These are phyloP conservation scores for Thymallus thymallus DNA, from an alignment of 2,113 vertebrate species.

Conservation along the genomic window DNA sequence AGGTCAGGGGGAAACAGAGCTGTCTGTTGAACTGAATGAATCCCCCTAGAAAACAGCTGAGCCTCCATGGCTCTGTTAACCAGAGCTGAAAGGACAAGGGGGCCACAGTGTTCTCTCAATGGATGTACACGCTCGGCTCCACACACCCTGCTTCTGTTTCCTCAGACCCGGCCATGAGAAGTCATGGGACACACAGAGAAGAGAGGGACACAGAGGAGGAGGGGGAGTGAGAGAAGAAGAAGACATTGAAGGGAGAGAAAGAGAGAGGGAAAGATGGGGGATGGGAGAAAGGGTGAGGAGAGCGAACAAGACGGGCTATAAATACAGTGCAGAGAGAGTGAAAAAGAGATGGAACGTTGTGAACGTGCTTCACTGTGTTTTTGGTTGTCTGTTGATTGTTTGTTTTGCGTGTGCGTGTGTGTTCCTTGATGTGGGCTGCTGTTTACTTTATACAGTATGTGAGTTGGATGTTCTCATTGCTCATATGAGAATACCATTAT, in stretches of 20 bases:
- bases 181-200: too few species aligned
- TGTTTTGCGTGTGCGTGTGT: too few species aligned
- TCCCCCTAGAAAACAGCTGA: slow-evolving; percentile 53
- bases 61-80: slow-evolving; percentile 34
- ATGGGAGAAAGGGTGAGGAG: background rate
- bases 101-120: too few species aligned
- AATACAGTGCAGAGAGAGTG: background rate
- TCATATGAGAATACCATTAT: too few species aligned
- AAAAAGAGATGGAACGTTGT: background rate
- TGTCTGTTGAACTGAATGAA: slow-evolving; percentile 51
- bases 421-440: too few species aligned
- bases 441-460: too few species aligned
- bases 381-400: too few species aligned
- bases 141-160: slow-evolving; percentile 17
- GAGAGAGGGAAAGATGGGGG: background rate
- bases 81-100: slow-evolving; percentile 10
- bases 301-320: background rate
- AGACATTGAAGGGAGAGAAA: background rate
- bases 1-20: slow-evolving; percentile 36
- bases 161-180: background rate
- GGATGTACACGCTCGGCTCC: too few species aligned
- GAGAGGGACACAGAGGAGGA: too few species aligned
- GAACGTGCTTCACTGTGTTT: too few species aligned
- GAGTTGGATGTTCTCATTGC: too few species aligned
- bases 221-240: too few species aligned